These are phyloP conservation scores for Ceraclea dissimilis DNA, from an alignment of 2,888 invertebrate species.

Conservation along the genomic window DNA sequence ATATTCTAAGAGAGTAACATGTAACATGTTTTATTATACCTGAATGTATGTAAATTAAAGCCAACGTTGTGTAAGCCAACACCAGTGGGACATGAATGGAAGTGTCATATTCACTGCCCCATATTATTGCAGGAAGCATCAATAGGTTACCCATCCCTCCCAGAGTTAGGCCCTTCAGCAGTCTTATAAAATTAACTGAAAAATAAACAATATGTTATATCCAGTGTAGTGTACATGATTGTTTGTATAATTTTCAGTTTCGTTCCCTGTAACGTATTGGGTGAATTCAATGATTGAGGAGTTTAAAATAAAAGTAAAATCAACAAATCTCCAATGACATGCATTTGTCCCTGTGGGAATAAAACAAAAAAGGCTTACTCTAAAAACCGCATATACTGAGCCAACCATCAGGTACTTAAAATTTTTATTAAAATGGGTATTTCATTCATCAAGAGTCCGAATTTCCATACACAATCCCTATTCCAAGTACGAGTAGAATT, in stretches of 20 bases:
- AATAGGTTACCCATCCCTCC: constrained; percentile 54
- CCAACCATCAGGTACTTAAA: too few relatives aligned
- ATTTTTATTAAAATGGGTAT: too few relatives aligned
- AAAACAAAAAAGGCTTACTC: too few relatives aligned
- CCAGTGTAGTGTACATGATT: too few relatives aligned
- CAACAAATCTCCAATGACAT: too few relatives aligned
- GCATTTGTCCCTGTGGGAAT: too few relatives aligned
- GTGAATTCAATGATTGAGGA: too few relatives aligned
- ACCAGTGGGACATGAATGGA: constrained; percentile 51
- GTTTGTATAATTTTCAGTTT: not conserved
- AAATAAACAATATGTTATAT: constrained; percentile 20
- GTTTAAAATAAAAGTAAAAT: too few relatives aligned
- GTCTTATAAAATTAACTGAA: constrained; percentile 32
- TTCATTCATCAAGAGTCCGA: too few relatives aligned
- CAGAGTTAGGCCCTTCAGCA: constrained; percentile 53
- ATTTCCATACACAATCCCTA: too few relatives aligned
- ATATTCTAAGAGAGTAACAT: not conserved
- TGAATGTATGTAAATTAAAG: constrained; percentile 56
- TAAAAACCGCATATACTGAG: too few relatives aligned
- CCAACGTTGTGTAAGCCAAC: constrained; percentile 55
- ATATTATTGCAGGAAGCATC: constrained; percentile 55
- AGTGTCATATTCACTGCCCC: constrained; percentile 42
- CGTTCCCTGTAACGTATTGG: not conserved
- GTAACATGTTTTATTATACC: constrained; percentile 37
- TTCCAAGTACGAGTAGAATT: too few relatives aligned